Conservation (phyloP, 2,113 vertebrate genomes). For the Erythrolamprus reginae region DNA sequence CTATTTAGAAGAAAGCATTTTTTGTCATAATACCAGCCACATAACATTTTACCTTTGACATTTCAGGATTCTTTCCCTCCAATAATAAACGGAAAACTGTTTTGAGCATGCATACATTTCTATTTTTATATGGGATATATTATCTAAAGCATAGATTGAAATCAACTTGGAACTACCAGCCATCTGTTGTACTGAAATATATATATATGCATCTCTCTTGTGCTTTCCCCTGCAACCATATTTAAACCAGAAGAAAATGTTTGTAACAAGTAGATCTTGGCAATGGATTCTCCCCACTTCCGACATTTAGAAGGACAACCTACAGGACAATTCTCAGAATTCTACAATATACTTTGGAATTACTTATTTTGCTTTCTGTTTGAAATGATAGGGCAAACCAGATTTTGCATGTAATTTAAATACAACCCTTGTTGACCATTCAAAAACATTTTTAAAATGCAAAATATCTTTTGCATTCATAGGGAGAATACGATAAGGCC, state of each 20-base stretch:
- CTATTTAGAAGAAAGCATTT: not conserved
- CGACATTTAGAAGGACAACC: not conserved
- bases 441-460: not conserved
- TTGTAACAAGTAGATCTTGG: not conserved
- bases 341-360: not conserved
- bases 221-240: not conserved
- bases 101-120: not conserved
- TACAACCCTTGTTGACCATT: not conserved
- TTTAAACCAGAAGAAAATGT: not conserved
- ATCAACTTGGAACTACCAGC: not conserved
- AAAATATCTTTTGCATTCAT: not conserved
- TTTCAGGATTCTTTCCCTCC: not conserved
- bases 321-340: not conserved
- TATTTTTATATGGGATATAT: not conserved
- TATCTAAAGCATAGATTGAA: not conserved
- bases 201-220: not conserved
- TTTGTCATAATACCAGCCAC: not conserved
- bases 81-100: not conserved
- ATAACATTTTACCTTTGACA: not conserved
- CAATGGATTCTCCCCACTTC: not conserved
- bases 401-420: not conserved
- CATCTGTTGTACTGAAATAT: not conserved
- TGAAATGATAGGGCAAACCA: not conserved
- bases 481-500: not conserved
- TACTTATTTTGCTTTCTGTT: not conserved